Base-by-base conservation (phyloP, 2,113 vertebrate genomes). In the Salminus brasiliensis region DNA sequence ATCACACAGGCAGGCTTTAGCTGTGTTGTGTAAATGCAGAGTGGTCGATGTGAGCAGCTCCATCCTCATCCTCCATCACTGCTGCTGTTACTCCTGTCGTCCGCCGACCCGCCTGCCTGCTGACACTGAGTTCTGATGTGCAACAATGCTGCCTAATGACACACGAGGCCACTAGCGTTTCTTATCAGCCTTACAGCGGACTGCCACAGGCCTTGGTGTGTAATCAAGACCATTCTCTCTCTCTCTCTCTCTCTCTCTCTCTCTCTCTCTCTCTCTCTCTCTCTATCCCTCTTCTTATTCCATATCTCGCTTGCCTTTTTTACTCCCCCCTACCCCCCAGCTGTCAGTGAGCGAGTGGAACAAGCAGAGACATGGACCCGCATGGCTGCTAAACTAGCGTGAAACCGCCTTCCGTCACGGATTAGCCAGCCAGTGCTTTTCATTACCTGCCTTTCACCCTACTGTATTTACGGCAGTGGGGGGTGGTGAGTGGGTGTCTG, bases 361-460 rank as follows among this genome's bases (percentile, higher is more conserved):
- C 81, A 62, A 79, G 67, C 73, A 67, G 65, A 81, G 69, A 69
- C 76, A 73, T 45, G 55, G 76, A 41, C 81, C 59, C 0, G 25
- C 69, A 41, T 86, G 83, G 80, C 80, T 89, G 86, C 85, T 87
- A 90, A 90, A 90, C 72, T 81, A 81, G 83, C 86, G 67, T 85
- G 90, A 89, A 92, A 90, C 52, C 85, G 82, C 84, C 90, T 88
- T 87, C 63, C 45, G 83, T 87, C 85, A 67, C 3, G 34, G 91
- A 80, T 81, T 76, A 81, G 85, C 88, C 84, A 85, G 76, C 36
- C 76, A 87, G 68, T 4, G 69, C 74, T 84, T 88, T 88, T 90
- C 91, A 87, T 91, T 90, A 88, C 88, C 88, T 86, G 87, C 85
- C 81, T 91, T 91, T 91, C 88, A 91, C 85, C 88, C 86, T 80